Percentiles rank a stretch among this genome's conserved stretches.
These are phyloP conservation scores for Heliocidaris erythrogramma DNA, from an alignment of 35 echinoderm and acorn worm genomes.

Conservation along the genomic window DNA sequence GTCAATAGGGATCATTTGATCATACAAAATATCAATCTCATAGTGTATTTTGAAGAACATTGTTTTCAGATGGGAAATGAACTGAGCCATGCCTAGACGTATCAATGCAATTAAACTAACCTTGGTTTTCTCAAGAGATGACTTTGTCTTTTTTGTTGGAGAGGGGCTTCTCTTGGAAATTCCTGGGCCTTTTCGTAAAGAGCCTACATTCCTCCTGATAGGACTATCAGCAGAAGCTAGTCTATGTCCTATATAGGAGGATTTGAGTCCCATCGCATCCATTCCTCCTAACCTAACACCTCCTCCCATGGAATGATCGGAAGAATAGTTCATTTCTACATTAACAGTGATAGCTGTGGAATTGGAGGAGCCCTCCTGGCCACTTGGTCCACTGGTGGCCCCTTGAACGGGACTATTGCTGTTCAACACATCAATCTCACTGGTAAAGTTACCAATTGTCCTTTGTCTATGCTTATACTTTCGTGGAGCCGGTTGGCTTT, in stretches of 20 bases:
- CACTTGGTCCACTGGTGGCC: neutral
- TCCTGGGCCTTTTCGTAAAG: neutral
- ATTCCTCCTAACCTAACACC: slow-evolving; percentile 24
- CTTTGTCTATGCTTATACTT: slow-evolving; percentile 46
- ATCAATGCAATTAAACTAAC: neutral
- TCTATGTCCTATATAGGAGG: slow-evolving; percentile 41
- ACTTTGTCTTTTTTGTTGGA: slow-evolving; percentile 36
- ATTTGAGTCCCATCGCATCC: slow-evolving; percentile 34
- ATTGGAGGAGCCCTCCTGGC: neutral
- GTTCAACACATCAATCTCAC: slow-evolving; percentile 89
- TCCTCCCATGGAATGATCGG: slow-evolving; percentile 41
- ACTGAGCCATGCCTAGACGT: too few relatives aligned
- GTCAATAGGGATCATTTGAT: too few relatives aligned
- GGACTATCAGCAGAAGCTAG: slow-evolving; percentile 34
- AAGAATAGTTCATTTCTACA: slow-evolving; percentile 23
- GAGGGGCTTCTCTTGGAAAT: slow-evolving; percentile 27
- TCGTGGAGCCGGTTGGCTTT: neutral
- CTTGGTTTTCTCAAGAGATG: neutral
- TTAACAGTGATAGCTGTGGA: slow-evolving; percentile 2
- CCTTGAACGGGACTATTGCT: slow-evolving; percentile 71
- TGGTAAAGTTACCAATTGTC: slow-evolving; percentile 43
- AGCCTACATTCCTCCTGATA: neutral
- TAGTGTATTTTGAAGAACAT: too few relatives aligned
- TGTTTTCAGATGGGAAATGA: too few relatives aligned
- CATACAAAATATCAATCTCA: too few relatives aligned